phyloP scores from a whole-genome alignment of 2,797 vertebrate species.

The Channallabes apus region DNA sequence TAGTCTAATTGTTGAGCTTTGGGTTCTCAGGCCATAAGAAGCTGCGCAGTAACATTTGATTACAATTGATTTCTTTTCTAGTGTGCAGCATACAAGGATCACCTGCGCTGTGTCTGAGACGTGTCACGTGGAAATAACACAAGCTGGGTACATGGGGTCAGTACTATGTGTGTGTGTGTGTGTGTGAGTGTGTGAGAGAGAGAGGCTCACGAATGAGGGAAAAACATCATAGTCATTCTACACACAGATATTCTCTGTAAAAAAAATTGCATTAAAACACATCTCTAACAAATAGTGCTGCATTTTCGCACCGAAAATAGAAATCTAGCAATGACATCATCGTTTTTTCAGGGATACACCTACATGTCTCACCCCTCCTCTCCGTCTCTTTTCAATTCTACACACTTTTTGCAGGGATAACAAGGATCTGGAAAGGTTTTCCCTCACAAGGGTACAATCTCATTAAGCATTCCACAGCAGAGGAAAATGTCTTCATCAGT shows the following conservation, averaged over 20 bases:
- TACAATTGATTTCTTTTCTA: conserved; percentile 67
- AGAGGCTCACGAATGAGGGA: background rate
- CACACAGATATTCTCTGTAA: conserved; percentile 6
- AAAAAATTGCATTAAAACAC: background rate
- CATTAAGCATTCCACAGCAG: conserved; percentile 52
- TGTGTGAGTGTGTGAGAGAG: background rate
- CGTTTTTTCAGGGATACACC: conserved; percentile 31
- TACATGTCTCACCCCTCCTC: conserved; percentile 2
- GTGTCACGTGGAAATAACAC: conserved; percentile 50
- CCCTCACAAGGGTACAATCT: conserved; percentile 43
- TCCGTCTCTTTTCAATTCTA: conserved; percentile 27
- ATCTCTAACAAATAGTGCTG: background rate
- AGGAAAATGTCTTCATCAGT: conserved; percentile 59
- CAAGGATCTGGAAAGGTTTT: conserved; percentile 43
- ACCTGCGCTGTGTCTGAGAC: conserved; percentile 57
- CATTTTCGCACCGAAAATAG: conserved; percentile 3
- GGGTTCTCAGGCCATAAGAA: conserved; percentile 60
- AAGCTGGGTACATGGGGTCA: background rate
- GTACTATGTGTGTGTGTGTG: background rate
- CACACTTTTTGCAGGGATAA: conserved; percentile 51
- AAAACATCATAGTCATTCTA: background rate
- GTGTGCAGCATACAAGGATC: conserved; percentile 57
- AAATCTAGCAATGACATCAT: conserved; percentile 51
- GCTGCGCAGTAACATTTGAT: conserved; percentile 59
- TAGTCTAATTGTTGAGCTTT: conserved; percentile 65